Evolutionary conservation across 2,113 vertebrate species (phyloP), one percentile per base, ranked within the genome.

Genomic region (Thryonomys swinderianus): DNA sequence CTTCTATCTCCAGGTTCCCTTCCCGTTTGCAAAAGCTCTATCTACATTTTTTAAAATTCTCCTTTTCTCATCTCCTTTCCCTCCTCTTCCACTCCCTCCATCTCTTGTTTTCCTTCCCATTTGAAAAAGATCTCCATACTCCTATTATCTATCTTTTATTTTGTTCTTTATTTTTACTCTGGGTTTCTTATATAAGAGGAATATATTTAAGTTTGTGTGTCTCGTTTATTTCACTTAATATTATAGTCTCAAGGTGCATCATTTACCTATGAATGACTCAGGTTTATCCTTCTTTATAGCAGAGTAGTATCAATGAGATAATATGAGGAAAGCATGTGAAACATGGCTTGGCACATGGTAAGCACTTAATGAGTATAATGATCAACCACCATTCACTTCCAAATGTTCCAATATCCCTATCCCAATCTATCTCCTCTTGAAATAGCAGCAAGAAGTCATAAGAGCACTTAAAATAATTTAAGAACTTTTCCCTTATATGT

Each of bases 321-420:
- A 73, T 42, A 73, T 42, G 69, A 40, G 16, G 85, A 88, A 94
- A 88, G 53, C 57, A 88, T 23, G 42, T 86, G 8, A 23, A 86
- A 96, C 14, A 93, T 34, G 40, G 25, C 62, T 37, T 67, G 48
- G 27, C 42, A 96, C 27, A 62, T 18, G 25, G 64, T 76, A 85
- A 96, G 61, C 17, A 93, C 30, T 73, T 78, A 91, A 30, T 71
- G 59, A 42, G 37, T 48, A 82, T 62, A 90, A 96, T 92, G 10
- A 91, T 85, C 53, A 59, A 82, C 71, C 87, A 30, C 93, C 45
- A 91, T 88, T 32, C 0, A 79, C n/a, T 78, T 94, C 18, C 17
- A 80, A 94, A 71, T 20, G 2, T 95, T 91, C 62, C 27, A 88
- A 79, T 20, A 82, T 21, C 82, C 20, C 66, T 27, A 83, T 30